Evolutionary conservation across 2,113 vertebrate genomes (phyloP).

Genomic region (Enhydra lutris): DNA sequence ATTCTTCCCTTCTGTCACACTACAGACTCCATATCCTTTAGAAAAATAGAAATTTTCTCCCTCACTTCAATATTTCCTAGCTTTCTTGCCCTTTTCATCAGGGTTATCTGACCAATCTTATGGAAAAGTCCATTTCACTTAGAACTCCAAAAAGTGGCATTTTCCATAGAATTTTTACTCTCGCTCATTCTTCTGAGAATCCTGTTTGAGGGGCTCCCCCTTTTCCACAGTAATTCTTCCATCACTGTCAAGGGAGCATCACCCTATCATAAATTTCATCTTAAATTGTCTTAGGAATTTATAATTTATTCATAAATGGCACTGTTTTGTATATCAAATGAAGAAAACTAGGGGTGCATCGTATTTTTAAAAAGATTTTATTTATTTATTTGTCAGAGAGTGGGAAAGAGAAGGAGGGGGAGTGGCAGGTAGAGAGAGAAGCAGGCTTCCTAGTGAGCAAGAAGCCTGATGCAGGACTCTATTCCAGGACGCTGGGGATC

Average conservation of each 20-base stretch:
- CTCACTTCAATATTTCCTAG: slow-evolving; percentile 60
- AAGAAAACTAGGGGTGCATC: not conserved
- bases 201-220: slow-evolving; percentile 61
- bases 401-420: not conserved
- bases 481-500: not conserved
- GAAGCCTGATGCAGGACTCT: not conserved
- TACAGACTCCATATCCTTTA: slow-evolving; percentile 58
- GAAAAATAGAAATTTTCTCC: slow-evolving; percentile 55
- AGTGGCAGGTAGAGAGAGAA: not conserved
- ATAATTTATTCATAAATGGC: not conserved
- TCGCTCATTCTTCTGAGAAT: slow-evolving; percentile 50
- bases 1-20: slow-evolving; percentile 73
- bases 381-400: not conserved
- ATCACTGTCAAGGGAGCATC: slow-evolving; percentile 66
- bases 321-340: not conserved
- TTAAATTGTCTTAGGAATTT: not conserved
- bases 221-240: slow-evolving; percentile 73
- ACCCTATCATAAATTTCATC: slow-evolving; percentile 33
- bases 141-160: slow-evolving; percentile 54
- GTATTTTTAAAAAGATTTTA: not conserved
- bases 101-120: slow-evolving; percentile 51
- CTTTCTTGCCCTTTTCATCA: slow-evolving; percentile 52
- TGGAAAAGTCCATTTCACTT: slow-evolving; percentile 69
- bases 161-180: slow-evolving; percentile 51
- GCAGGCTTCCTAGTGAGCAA: not conserved